Evolutionary conservation across 37 sponge, comb jelly and placozoan species (phyloP), one percentile per base, ranked within the genome.

Genomic region (Spongilla lacustris): DNA sequence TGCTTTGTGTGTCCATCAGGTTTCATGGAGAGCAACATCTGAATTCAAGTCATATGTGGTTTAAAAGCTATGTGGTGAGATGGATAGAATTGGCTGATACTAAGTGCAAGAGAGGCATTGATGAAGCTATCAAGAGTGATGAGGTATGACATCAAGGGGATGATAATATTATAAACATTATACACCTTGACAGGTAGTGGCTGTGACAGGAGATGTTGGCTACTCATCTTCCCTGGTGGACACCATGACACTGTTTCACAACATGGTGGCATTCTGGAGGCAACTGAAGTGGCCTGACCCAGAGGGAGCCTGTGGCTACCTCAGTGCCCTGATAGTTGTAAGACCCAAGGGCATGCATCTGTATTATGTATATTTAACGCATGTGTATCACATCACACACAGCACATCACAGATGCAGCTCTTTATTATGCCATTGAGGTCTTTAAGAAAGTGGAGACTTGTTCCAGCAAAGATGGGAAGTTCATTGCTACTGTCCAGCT

Each of bases 191-290:
- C 36, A 79, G 46, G 79, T 77, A 25, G 68, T 50, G 10, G 31
- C 68, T 30, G 50, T 36, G 4, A 35, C 50, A 28, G 92, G 82
- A 19, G 30, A 78, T 22, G 80, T 68, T 25, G 37, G 2, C 31
- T 83, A 77, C 88, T 91, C 92, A 34, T 71, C 87, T 36, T 87
- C 88, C 49, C 88, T 84, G 23, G 87, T 91, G 14, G 92, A 91
- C 80, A 77, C 88, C 11, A 24, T 35, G 24, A 69, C 73, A 24
- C 66, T 77, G 71, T 41, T 91, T 10, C 75, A 72, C 49, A 87
- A 87, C 24, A 80, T 91, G n/a, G 71, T 49, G 27, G 31, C 31
- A 22, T 84, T 83, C 74, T 79, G 78, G 79, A 84, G 73, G 84
- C 68, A 84, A 2, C 80, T 89, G 32, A 37, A 83, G 30, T 89